Base-by-base conservation (phyloP, 2,888 invertebrate species). In the Drosophila infuscata region DNA sequence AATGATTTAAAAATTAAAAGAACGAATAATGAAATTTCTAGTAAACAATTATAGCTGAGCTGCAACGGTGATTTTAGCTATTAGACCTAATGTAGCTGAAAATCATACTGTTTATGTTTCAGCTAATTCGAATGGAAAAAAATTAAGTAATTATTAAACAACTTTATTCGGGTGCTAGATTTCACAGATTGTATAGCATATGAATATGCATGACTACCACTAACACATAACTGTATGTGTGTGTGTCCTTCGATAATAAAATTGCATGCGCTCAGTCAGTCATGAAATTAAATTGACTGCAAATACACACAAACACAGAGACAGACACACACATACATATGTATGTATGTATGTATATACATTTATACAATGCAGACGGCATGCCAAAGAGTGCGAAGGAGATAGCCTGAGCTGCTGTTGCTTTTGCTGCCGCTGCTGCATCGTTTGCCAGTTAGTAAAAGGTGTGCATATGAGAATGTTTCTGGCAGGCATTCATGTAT, bases 261-360 rank as follows among this genome's bases (percentile, higher is more conserved):
- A 86, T 89, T 90, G 90, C 86, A 86, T 80, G 87, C 82, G 89
- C 86, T 86, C 89, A 91, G 90, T 91, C 91, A 91, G 84, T 91
- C 88, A 90, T 90, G 88, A 91, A 91, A 91, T 91, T 91, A 91
- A 91, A 91, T 91, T 91, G 91, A 91, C 90, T 91, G 91, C 90
- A 91, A 91, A 86, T 85, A 89, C 86, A 79, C 63, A 79, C n/a
- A 20, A 6, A 20, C 43, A 20, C 43, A 43, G 15, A 32, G 32
- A 33, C 33, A 17, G 0, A 41, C 41, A 41, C 46, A 46, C 20
- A 46, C 20, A 15, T 25, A 1, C 25, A 46, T 25, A 41, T 25
- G 25, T 25, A 46, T 25, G 25, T 25, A 46, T 25, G 20, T 25
- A 25, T 25, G 20, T 25, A 25, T 25, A 25, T 25, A 1, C 25